Evolutionary conservation across 2,797 vertebrate species (phyloP).

Genomic region (Meriones psammophilus): DNA sequence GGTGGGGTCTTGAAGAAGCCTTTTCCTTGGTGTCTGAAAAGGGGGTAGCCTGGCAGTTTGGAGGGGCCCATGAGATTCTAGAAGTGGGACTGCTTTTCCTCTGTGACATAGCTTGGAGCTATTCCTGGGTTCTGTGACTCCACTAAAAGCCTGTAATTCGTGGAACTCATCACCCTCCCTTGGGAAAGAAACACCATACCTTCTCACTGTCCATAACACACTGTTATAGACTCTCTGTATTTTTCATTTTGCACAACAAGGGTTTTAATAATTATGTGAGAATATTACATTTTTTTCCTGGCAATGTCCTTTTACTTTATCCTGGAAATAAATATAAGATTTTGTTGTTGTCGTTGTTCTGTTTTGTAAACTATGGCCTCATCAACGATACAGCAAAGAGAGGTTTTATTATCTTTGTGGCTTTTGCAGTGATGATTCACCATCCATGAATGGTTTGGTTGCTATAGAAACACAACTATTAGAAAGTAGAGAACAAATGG

Average conservation of each 20-base stretch:
- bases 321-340: background rate
- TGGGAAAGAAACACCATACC: background rate
- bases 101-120: constrained; percentile 32
- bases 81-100: constrained; percentile 17
- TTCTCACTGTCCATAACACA: background rate
- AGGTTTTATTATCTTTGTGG: constrained; percentile 72
- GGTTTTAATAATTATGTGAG: constrained; percentile 38
- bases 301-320: constrained; percentile 41
- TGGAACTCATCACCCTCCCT: background rate
- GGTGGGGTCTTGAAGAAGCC: background rate
- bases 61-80: background rate
- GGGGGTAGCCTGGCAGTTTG: background rate
- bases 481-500: constrained; percentile 52
- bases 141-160: background rate
- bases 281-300: constrained; percentile 45
- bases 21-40: background rate
- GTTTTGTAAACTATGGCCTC: constrained; percentile 58
- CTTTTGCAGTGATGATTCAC: constrained; percentile 55
- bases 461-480: constrained; percentile 68
- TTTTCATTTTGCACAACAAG: background rate
- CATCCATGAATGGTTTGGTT: constrained; percentile 68
- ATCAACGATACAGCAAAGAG: constrained; percentile 29
- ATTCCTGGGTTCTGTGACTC: constrained; percentile 67
- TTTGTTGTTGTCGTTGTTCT: constrained; percentile 14
- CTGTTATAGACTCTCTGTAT: background rate